Base-by-base conservation (phyloP, 1,140 invertebrate genomes). In the Hylaeus volcanicus region DNA sequence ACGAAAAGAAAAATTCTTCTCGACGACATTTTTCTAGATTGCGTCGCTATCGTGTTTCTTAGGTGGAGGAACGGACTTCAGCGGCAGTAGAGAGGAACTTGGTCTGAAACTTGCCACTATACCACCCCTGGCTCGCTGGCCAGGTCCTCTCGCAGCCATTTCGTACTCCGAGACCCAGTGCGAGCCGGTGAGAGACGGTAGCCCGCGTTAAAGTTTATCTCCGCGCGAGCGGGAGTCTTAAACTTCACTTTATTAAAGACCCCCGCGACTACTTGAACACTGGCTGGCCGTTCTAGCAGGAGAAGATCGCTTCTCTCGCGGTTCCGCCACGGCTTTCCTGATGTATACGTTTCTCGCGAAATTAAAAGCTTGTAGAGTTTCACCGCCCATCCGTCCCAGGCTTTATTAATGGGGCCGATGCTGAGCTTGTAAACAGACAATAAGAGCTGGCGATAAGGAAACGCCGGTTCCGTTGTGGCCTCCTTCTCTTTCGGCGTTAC, bases 231-330 rank as follows among this genome's bases (percentile, higher is more conserved):
- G 68, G 74, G 80, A 90, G 85, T 89, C 89, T 91, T 91, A 90
- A 91, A 91, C 87, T 91, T 90, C 88, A 88, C 89, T 91, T 91
- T 91, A 91, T 91, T 91, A 91, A 91, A 91, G 90, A 89, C 85
- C 83, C 84, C 83, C 84, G 82, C 81, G 82, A 88, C 86, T 86
- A 83, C 85, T 88, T 72, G 75, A 88, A 86, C 73, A 63, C 63
- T 53, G 37, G 68, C 63, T 53, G 37, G 39, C 39, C 43, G 53
- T 26, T 58, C 61, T 51, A 55, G 43, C 37, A 39, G 37, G 53
- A 9, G 37, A 75, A 70, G 75, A 74, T 74, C 81, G 65, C 77
- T 83, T 87, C 58, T 64, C 74, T 85, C 3, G 85, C 68, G 85
- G 85, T 86, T 86, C 72, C 72, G 71, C 63, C 58, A 63, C 58